These are phyloP conservation scores for Dunckerocampus dactyliophorus DNA, from an alignment of 2,113 vertebrate genomes.

Conservation along the genomic window DNA sequence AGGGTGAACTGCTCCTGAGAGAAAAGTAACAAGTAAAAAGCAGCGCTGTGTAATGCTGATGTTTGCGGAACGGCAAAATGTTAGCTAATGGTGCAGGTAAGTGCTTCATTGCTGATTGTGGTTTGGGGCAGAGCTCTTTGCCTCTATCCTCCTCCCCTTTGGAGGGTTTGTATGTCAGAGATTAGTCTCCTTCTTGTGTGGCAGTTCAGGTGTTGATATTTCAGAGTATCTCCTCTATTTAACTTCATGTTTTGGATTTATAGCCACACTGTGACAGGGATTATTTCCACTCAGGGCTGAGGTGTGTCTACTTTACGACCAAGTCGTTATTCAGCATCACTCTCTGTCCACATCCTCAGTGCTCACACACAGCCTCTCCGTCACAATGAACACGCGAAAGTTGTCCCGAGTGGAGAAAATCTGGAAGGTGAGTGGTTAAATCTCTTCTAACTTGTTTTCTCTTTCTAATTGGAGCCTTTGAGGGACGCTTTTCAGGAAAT, in stretches of 20 bases:
- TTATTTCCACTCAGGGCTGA: constrained; percentile 75
- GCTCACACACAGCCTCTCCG: constrained; percentile 9
- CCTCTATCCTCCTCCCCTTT: constrained; percentile 22
- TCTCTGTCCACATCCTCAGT: constrained; percentile 34
- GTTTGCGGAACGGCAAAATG: constrained; percentile 49
- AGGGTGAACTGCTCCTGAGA: constrained; percentile 29
- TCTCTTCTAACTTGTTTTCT: background rate
- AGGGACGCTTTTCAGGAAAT: constrained; percentile 26
- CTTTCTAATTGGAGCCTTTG: constrained; percentile 17
- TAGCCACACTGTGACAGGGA: constrained; percentile 63
- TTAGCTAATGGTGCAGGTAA: constrained; percentile 69
- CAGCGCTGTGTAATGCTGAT: constrained; percentile 61
- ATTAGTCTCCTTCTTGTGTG: constrained; percentile 16
- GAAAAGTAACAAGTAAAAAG: constrained; percentile 49
- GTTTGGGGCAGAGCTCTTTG: constrained; percentile 32
- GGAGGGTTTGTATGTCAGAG: constrained; percentile 37
- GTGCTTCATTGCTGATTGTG: constrained; percentile 67
- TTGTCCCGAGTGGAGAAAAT: constrained; percentile 80
- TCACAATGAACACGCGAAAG: constrained; percentile 80
- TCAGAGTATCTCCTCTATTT: background rate
- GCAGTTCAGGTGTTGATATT: background rate
- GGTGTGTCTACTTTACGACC: constrained; percentile 73
- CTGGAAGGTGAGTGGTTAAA: constrained; percentile 81
- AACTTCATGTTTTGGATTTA: constrained; percentile 66
- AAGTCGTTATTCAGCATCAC: constrained; percentile 52